Base-by-base conservation (phyloP, 1,140 invertebrate genomes). In the Eciton burchellii region DNA sequence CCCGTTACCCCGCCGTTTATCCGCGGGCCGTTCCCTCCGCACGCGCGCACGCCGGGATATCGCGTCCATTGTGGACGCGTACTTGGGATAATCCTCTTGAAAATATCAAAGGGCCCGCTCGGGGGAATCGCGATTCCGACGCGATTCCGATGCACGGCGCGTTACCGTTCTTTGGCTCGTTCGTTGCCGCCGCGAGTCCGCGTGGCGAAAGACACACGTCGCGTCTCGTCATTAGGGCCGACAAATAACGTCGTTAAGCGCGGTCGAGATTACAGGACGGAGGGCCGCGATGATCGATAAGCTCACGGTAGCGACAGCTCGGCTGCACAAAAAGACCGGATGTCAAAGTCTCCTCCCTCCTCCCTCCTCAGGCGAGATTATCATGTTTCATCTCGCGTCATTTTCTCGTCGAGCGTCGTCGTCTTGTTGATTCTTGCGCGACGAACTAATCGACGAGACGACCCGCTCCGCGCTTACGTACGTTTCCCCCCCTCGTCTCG, bases 31-130 rank as follows among this genome's bases (percentile, higher is more conserved):
- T n/a, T n/a, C n/a, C n/a, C 26, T 11, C 63, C 35, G 26, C 9
- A 70, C 70, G 16, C 65, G 52, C 21, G 49, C 68, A 9, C 68
- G 29, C 57, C 47, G 81, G 54, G 47, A 74, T 77, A 77, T 77
- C 73, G 59, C 56, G n/a, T 24, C 41, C 49, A 29, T 29, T 70
- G 43, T 65, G 62, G 26, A 76, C 49, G 43, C 60, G 45, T 54
- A 68, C 72, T 63, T 84, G 43, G 79, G 26, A 82, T 82, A 76
- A 74, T 82, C 71, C 81, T 49, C 47, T 66, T 62, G 81, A 83
- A 82, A 60, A 84, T 60, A 82, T 65, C 66, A 73, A 63, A 72
- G 29, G 54, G 19, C 54, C 1, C 59, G 16, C 29, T 63, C 1
- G 47, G 16, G 35, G 29, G 21, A 77, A 68, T 35, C 5, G 21